A percentile compares a stretch with the other conserved stretches of the same genome.
phyloP scores from a whole-genome alignment of 2,797 vertebrate genomes.

The Eleutherodactylus coqui region DNA sequence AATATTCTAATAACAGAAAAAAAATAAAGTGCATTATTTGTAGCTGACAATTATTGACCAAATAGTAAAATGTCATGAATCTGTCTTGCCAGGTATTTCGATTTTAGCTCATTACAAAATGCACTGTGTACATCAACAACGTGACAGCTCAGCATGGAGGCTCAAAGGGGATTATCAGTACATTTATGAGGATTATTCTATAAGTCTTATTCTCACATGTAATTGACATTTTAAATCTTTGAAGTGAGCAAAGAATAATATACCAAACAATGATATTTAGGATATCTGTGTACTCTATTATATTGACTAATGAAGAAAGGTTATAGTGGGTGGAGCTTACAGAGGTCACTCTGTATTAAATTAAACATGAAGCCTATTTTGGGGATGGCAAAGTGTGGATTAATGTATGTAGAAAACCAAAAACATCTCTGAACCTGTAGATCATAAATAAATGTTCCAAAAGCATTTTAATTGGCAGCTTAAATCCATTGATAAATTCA shows the following conservation, averaged over 20 bases:
- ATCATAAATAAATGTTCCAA: background rate
- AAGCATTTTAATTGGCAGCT: background rate
- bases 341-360: background rate
- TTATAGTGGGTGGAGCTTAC: background rate
- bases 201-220: background rate
- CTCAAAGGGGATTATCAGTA: constrained; percentile 46
- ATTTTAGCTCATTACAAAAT: constrained; percentile 51
- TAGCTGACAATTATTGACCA: constrained; percentile 26
- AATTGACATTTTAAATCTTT: constrained; percentile 41
- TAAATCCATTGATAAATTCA: background rate
- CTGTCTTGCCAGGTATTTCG: constrained; percentile 32
- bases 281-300: background rate
- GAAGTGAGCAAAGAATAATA: background rate
- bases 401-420: background rate
- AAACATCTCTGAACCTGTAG: background rate
- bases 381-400: background rate
- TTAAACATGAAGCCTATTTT: background rate
- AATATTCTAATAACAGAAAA: background rate
- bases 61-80: constrained; percentile 36
- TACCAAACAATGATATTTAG: background rate
- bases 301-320: background rate
- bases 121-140: constrained; percentile 53
- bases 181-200: constrained; percentile 47
- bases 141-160: constrained; percentile 30
- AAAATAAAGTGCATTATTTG: background rate